A percentile compares a stretch with the other conserved stretches of the same genome.
Conservation (phyloP, 35 echinoderm and acorn worm species). For the Ptychodera flava region DNA sequence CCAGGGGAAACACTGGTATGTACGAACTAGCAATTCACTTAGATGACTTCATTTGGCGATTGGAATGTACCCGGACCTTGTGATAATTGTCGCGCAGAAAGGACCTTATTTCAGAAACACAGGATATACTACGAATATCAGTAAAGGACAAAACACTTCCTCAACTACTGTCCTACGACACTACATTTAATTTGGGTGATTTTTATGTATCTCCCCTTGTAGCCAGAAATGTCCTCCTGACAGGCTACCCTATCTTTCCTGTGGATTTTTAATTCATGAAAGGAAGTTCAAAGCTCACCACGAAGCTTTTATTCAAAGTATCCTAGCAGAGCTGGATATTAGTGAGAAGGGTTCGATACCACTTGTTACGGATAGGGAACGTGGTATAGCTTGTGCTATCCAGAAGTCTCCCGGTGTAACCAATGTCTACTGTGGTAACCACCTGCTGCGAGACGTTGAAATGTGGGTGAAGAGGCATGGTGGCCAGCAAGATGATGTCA, state of each 20-base stretch:
- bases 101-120: too few species aligned
- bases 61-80: too few species aligned
- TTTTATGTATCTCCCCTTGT: conserved; percentile 16
- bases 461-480: conserved; percentile 13
- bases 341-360: background rate
- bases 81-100: too few species aligned
- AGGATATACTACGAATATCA: too few species aligned
- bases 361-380: conserved; percentile 4
- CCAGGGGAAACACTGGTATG: too few species aligned
- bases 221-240: background rate
- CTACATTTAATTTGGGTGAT: conserved; percentile 13
- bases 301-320: background rate
- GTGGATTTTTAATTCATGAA: background rate
- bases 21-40: too few species aligned
- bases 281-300: conserved; percentile 10
- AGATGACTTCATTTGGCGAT: too few species aligned
- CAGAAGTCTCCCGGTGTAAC: too few species aligned
- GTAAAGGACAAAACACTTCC: too few species aligned
- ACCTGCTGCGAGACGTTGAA: background rate
- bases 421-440: conserved; percentile 3
- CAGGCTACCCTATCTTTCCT: conserved; percentile 8
- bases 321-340: background rate
- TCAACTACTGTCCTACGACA: too few species aligned
- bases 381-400: conserved; percentile 2
- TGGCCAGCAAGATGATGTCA: conserved; percentile 9